Conservation (phyloP, 1,140 invertebrate genomes). For the Zaprionus africanus region DNA sequence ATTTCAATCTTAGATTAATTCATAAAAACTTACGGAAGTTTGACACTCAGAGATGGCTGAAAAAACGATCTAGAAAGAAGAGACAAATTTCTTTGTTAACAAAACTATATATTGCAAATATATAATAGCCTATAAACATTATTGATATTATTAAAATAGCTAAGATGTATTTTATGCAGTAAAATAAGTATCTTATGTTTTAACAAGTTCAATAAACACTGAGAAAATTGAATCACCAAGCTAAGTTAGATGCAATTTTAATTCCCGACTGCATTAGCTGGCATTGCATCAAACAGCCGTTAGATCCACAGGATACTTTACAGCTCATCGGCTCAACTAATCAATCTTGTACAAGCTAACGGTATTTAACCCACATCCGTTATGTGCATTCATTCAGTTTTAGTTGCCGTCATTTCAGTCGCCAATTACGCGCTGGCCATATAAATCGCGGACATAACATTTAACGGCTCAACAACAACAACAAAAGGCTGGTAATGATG, state of each 20-base stretch:
- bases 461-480: constrained; percentile 69
- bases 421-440: constrained; percentile 62
- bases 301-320: not conserved
- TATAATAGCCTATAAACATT: no score
- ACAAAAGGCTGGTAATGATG: constrained; percentile 26
- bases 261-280: not conserved
- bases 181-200: no score
- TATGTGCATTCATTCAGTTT: constrained; percentile 34
- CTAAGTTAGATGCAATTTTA: not conserved
- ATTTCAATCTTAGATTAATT: not conserved
- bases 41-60: not conserved
- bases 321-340: constrained; percentile 1
- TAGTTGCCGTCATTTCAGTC: constrained; percentile 54
- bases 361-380: constrained; percentile 29
- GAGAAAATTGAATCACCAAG: no score
- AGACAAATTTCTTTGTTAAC: not conserved
- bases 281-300: not conserved
- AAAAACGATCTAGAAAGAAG: not conserved
- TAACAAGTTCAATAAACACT: not conserved
- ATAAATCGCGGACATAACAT: constrained; percentile 72
- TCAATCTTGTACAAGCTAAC: constrained; percentile 25
- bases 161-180: no score
- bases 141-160: no score
- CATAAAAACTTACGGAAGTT: not conserved
- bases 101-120: no score